A percentile compares a stretch with the other conserved stretches of the same genome.
Conservation (phyloP, 64 coral and sea anemone genomes). For the Astreopora myriophthalma region DNA sequence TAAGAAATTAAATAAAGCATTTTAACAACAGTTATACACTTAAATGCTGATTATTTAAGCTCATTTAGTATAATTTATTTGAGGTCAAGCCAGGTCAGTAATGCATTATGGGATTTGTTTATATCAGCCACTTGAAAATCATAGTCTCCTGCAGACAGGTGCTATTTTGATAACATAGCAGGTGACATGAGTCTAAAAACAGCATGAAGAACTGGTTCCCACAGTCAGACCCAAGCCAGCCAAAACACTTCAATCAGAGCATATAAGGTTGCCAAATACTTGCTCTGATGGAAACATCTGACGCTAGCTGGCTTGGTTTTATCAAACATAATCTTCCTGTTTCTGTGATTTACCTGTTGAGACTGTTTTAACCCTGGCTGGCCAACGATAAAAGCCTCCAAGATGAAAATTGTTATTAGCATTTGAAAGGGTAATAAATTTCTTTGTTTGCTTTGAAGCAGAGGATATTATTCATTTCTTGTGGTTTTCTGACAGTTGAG, state of each 20-base stretch:
- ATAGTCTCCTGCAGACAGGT: background rate
- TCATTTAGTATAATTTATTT: background rate
- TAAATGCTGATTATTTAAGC: background rate
- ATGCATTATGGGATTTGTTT: constrained; percentile 40
- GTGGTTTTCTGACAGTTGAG: constrained; percentile 25
- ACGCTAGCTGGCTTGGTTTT: background rate
- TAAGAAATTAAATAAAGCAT: too few species aligned
- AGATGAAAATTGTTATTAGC: background rate
- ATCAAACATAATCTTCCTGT: background rate
- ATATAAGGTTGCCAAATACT: background rate
- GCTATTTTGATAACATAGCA: constrained; percentile 5
- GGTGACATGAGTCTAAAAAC: constrained; percentile 7
- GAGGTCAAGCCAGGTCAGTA: background rate
- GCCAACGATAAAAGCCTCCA: background rate
- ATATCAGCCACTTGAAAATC: background rate
- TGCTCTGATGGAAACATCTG: too few species aligned
- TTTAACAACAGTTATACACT: too few species aligned
- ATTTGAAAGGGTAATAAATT: constrained; percentile 23
- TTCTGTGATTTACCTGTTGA: background rate
- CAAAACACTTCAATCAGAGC: background rate
- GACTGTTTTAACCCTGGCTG: background rate
- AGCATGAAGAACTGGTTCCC: background rate
- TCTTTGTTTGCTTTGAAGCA: constrained; percentile 31
- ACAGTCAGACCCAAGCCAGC: background rate
- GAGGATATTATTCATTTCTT: background rate